These are phyloP conservation scores for Apeltes quadracus DNA, from an alignment of 2,113 vertebrate genomes.

Conservation along the genomic window DNA sequence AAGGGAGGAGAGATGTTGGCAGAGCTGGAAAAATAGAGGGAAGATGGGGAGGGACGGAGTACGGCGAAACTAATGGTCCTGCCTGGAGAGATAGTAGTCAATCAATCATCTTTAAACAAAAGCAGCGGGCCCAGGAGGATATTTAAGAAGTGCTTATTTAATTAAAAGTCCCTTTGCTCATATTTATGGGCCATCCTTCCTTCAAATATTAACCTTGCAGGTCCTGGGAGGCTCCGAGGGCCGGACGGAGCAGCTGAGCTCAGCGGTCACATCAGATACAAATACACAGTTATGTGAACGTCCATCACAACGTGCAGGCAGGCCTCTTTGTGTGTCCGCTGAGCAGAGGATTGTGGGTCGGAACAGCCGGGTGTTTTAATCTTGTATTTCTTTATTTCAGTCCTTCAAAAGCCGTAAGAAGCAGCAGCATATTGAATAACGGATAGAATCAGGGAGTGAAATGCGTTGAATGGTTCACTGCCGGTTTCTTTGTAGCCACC, in stretches of 20 bases:
- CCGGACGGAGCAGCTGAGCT: too few species aligned
- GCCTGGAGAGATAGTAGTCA: conserved; percentile 85
- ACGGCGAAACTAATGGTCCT: conserved; percentile 80
- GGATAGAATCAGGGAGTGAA: too few species aligned
- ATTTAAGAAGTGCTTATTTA: conserved; percentile 99
- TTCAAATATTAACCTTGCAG: conserved; percentile 94
- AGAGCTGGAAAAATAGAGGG: conserved; percentile 67
- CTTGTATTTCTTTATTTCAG: too few species aligned
- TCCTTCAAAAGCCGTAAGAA: too few species aligned
- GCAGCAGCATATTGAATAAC: too few species aligned
- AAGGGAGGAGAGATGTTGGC: conserved; percentile 71
- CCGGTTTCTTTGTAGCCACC: neutral
- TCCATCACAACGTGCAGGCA: too few species aligned
- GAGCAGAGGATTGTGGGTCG: neutral
- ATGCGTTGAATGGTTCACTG: neutral
- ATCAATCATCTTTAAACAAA: conserved; percentile 99
- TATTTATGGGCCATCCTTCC: conserved; percentile 95
- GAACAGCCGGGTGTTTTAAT: neutral
- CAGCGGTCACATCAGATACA: too few species aligned
- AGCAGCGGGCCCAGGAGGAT: conserved; percentile 92
- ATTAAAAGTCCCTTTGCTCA: conserved; percentile 98
- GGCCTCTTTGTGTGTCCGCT: neutral
- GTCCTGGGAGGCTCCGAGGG: conserved; percentile 63
- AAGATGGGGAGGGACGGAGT: conserved; percentile 51
- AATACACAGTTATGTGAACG: too few species aligned